Evolutionary conservation across 2,797 vertebrate genomes (phyloP), one percentile per base, ranked within the genome.

Genomic region (Naso thynnoides): DNA sequence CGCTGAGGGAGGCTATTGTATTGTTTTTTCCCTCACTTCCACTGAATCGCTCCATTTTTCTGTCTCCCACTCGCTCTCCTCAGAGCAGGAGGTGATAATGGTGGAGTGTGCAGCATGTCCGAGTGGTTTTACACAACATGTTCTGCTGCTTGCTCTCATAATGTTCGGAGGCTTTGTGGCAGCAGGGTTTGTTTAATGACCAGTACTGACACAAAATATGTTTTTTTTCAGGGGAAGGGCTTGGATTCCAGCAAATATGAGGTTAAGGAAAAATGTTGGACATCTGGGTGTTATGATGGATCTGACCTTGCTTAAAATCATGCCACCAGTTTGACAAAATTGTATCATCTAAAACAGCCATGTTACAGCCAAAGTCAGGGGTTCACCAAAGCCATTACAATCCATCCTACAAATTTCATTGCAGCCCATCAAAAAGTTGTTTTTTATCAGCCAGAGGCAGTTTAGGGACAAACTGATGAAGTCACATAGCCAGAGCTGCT

Each of bases 71-170:
- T 72, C 45, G 6, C 10, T 2, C 47, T 67, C 39, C 13, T 15
- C 44, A 76, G 84, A 85, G 74, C 42, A 72, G 63, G 71, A 76
- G 63, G 77, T 69, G 69, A 76, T 70, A 75, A 76, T 36, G 47
- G 63, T 54, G 24, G 47, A 56, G 72, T 38, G 55, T 70, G 62
- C 50, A 72, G 44, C 31, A 48, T 71, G 60, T 76, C 60, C 57
- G 60, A 75, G 72, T 60, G 50, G 48, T 81, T 78, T 68, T 61
- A 70, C 76, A 77, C 66, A 73, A 59, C 62, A 53, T 63, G 67
- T 78, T 82, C 69, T 50, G 61, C 78, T 62, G 84, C 36, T 38
- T 36, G 52, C 62, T 2, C 73, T 61, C 48, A 56, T 42, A 60
- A 70, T 48, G 47, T 67, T 56, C 5, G 45, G 41, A 77, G 42